Evolutionary conservation across 2,797 vertebrate genomes (phyloP).

Genomic region (Thaleichthys pacificus): DNA sequence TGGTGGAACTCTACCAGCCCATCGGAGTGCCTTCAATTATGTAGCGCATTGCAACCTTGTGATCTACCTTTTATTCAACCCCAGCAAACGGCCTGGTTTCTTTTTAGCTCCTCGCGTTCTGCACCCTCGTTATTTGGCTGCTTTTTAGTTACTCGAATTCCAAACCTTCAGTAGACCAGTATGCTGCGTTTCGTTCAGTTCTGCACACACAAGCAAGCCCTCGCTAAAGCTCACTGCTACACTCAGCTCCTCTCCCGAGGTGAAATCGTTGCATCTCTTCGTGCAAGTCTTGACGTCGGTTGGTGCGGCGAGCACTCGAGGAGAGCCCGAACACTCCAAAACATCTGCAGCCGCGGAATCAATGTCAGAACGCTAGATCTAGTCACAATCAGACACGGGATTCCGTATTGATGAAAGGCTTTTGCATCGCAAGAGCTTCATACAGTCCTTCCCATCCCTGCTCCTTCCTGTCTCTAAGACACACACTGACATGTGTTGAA

Average conservation of each 20-base stretch:
- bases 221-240: neutral
- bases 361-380: conserved; percentile 15
- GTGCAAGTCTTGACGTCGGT: neutral
- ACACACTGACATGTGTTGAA: neutral
- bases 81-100: neutral
- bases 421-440: neutral
- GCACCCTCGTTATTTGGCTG: too few species aligned
- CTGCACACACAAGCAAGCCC: neutral
- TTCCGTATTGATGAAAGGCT: conserved; percentile 9
- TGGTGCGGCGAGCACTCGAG: neutral
- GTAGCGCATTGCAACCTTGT: neutral
- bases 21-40: conserved; percentile 5
- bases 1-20: neutral
- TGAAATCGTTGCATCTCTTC: neutral
- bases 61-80: neutral
- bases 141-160: too few species aligned
- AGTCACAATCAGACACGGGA: conserved; percentile 8
- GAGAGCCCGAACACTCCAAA: neutral
- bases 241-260: neutral
- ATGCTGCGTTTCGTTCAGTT: too few species aligned
- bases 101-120: too few species aligned
- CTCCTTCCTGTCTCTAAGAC: neutral
- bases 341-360: conserved; percentile 24
- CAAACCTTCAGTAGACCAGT: too few species aligned
- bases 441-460: neutral